These are phyloP conservation scores for Vanessa tameamea DNA, from an alignment of 1,140 invertebrate genomes.

Conservation along the genomic window DNA sequence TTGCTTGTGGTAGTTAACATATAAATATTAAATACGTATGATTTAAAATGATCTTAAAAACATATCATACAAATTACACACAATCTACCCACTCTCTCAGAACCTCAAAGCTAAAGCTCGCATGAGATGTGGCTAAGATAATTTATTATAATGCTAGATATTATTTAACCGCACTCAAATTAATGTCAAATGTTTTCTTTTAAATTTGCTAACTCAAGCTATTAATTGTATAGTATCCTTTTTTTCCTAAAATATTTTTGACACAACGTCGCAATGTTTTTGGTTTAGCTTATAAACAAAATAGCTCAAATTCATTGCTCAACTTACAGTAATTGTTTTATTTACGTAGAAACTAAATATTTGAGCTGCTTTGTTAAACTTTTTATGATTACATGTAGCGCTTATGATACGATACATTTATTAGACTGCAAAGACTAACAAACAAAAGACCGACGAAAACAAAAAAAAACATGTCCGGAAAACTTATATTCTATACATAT, in stretches of 20 bases:
- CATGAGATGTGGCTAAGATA: slow-evolving; percentile 16
- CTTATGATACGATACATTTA: neutral
- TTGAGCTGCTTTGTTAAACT: neutral
- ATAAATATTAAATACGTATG: neutral
- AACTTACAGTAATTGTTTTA: neutral
- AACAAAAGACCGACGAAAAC: too few species aligned
- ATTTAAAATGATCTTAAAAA: neutral
- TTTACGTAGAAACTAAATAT: neutral
- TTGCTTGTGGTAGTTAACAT: too few species aligned
- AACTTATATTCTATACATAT: too few species aligned
- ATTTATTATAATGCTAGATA: slow-evolving; percentile 12
- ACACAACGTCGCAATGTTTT: neutral
- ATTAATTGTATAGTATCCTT: neutral
- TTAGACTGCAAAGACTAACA: neutral
- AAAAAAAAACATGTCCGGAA: too few species aligned
- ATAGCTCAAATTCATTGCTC: neutral
- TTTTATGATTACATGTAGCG: neutral
- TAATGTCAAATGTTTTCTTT: neutral
- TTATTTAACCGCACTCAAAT: slow-evolving; percentile 11
- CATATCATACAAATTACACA: neutral
- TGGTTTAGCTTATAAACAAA: neutral
- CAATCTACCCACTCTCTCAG: neutral
- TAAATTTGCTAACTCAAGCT: neutral
- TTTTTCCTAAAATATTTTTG: neutral
- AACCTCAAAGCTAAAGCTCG: slow-evolving; percentile 1